Conservation (phyloP, 2,888 invertebrate species). For the Arge pagana region DNA sequence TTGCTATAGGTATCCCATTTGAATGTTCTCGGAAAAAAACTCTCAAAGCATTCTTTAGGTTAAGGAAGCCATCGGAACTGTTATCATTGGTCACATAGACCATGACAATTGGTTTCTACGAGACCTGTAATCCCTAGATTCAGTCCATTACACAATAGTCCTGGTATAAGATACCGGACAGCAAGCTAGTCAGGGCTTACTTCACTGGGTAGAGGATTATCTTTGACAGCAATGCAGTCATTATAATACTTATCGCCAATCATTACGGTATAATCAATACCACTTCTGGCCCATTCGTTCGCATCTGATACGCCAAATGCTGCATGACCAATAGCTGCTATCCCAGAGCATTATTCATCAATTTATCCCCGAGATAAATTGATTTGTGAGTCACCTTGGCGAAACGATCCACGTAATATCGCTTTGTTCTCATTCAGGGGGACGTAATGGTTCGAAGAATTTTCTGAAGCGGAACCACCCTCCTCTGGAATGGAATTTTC, state of each 20-base stretch:
- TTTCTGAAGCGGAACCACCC: conserved; percentile 12
- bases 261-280: conserved; percentile 25
- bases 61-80: conserved; percentile 24
- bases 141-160: no score
- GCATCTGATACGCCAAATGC: conserved; percentile 21
- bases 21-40: no score
- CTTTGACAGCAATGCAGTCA: conserved; percentile 23
- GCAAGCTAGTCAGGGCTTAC: conserved; percentile 27
- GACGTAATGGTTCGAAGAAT: conserved; percentile 14
- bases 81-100: conserved; percentile 25
- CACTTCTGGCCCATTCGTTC: conserved; percentile 22
- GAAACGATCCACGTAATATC: conserved; percentile 20
- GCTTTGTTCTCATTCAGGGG: conserved; percentile 13
- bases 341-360: conserved; percentile 27
- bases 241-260: conserved; percentile 26
- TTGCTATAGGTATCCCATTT: no score
- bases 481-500: no score
- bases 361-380: conserved; percentile 25
- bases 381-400: conserved; percentile 24
- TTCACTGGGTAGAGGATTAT: conserved; percentile 23
- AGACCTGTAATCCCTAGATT: no score
- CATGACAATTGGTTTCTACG: conserved; percentile 25
- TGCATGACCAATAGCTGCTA: conserved; percentile 28
- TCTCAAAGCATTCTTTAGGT: no score
- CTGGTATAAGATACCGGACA: conserved; percentile 13